Percentiles rank a stretch among this genome's conserved stretches.
Conservation (phyloP, 2,888 invertebrate species). For the Eledone cirrhosa region DNA sequence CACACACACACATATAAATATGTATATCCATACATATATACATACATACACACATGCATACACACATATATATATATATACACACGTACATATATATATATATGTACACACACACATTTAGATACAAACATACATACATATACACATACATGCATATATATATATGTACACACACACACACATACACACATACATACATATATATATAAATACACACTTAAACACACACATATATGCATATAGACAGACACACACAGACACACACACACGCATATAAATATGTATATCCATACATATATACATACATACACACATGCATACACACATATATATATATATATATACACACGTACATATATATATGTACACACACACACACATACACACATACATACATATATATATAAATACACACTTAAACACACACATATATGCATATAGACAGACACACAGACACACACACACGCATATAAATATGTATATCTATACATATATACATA, state of each 20-base stretch:
- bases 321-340: background rate
- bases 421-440: background rate
- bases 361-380: background rate
- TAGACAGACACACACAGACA: background rate
- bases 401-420: background rate
- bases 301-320: background rate
- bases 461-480: background rate
- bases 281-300: background rate
- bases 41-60: background rate
- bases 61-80: background rate
- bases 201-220: background rate
- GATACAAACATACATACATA: no score
- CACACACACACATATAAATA: background rate
- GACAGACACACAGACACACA: no score
- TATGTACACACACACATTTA: background rate
- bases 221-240: no score
- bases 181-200: background rate
- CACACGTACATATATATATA: background rate
- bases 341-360: background rate
- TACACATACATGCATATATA: background rate
- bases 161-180: background rate
- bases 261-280: background rate
- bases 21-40: background rate
- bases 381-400: background rate
- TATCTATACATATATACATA: background rate